These are phyloP conservation scores for Ornithorhynchus anatinus DNA, from an alignment of 2,113 vertebrate genomes.

Conservation along the genomic window DNA sequence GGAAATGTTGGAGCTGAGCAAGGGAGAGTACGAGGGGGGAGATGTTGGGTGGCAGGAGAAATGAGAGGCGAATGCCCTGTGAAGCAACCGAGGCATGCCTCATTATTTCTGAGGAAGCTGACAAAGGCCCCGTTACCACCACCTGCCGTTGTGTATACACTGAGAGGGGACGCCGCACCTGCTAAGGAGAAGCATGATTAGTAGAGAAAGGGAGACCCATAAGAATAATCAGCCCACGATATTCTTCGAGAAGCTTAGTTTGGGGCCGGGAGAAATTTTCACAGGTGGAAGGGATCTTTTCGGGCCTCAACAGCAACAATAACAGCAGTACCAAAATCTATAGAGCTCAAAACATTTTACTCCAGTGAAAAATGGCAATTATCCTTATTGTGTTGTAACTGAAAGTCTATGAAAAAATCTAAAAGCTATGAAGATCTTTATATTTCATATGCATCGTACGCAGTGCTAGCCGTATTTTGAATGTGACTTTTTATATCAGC, in stretches of 20 bases:
- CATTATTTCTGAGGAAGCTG: background rate
- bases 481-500: background rate
- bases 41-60: background rate
- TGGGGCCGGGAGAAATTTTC: background rate
- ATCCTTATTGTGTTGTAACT: background rate
- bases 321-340: background rate
- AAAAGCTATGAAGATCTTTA: background rate
- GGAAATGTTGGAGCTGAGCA: fast-evolving
- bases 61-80: background rate
- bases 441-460: background rate
- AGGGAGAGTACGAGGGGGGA: background rate
- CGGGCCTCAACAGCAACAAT: background rate
- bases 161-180: background rate
- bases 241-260: background rate
- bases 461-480: background rate
- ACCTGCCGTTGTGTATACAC: background rate
- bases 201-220: background rate
- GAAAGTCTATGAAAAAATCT: too few species aligned
- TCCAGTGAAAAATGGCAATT: background rate
- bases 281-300: background rate
- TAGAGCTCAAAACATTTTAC: background rate
- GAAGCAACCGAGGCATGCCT: background rate
- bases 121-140: fast-evolving
- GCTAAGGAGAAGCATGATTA: background rate
- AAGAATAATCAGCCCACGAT: background rate